Conservation (phyloP, 2,797 vertebrate genomes). For the Macropus fuliginosus region DNA sequence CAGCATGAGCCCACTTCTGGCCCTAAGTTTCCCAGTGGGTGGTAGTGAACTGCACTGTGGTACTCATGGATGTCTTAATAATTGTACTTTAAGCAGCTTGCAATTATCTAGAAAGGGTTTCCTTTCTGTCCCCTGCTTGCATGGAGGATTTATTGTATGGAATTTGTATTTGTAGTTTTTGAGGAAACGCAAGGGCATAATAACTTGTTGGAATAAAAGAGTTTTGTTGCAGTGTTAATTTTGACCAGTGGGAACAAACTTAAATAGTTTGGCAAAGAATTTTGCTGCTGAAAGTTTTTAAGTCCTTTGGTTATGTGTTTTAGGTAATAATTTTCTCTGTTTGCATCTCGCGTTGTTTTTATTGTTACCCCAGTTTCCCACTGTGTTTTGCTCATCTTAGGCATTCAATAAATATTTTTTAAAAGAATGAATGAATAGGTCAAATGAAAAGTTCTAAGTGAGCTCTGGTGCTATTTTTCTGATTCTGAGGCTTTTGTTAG, state of each 20-base stretch:
- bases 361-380: background rate
- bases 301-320: background rate
- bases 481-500: background rate
- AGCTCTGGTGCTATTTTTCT: background rate
- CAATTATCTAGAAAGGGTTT: conserved; percentile 31
- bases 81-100: conserved; percentile 62
- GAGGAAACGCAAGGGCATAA: background rate
- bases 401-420: background rate
- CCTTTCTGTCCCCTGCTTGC: conserved; percentile 62
- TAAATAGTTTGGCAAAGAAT: background rate
- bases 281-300: conserved; percentile 30
- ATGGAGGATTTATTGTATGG: conserved; percentile 46
- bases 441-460: background rate
- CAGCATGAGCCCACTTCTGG: conserved; percentile 57
- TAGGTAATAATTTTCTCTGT: background rate
- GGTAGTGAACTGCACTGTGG: conserved; percentile 57
- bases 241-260: background rate
- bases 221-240: background rate
- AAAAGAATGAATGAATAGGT: background rate
- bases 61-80: conserved; percentile 58
- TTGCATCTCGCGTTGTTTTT: background rate
- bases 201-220: background rate
- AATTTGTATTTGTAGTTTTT: background rate
- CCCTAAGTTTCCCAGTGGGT: background rate
- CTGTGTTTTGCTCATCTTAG: background rate